A percentile compares a stretch with the other conserved stretches of the same genome.
These are phyloP conservation scores for Phenganax marumi DNA, from an alignment of 92 coral and sea anemone genomes.

Conservation along the genomic window DNA sequence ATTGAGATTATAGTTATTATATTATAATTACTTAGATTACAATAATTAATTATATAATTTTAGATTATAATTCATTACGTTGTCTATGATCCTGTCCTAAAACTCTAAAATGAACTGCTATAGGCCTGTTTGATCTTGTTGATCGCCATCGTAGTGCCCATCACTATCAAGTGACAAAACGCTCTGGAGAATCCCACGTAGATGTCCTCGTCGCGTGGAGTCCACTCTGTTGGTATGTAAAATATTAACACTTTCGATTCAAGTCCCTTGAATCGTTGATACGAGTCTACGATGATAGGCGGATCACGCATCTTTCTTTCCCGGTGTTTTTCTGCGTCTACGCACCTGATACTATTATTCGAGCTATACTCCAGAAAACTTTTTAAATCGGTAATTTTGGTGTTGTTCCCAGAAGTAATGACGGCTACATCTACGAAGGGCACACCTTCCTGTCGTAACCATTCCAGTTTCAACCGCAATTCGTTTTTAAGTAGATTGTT, in stretches of 20 bases:
- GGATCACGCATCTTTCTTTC: background rate
- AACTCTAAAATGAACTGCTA: too few species aligned
- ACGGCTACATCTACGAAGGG: slow-evolving; percentile 15
- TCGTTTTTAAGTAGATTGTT: background rate
- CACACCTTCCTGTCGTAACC: background rate
- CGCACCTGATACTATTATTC: background rate
- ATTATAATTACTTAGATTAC: too few species aligned
- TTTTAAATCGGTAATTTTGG: background rate
- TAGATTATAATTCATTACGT: too few species aligned
- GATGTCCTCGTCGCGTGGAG: background rate
- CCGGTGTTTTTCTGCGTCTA: background rate
- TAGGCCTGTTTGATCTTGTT: background rate
- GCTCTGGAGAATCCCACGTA: slow-evolving; percentile 30
- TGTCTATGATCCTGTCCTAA: too few species aligned
- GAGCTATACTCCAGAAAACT: background rate
- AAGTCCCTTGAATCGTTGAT: slow-evolving; percentile 30
- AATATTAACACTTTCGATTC: slow-evolving; percentile 19
- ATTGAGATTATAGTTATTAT: too few species aligned
- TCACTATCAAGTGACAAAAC: slow-evolving; percentile 15
- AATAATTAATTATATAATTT: too few species aligned
- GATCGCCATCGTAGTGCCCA: background rate
- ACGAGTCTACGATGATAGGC: slow-evolving; percentile 3
- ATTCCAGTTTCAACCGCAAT: background rate
- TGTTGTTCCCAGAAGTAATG: background rate
- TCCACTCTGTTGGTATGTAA: background rate